Conservation (phyloP, 2,797 vertebrate genomes). For the Rhincodon typus region DNA sequence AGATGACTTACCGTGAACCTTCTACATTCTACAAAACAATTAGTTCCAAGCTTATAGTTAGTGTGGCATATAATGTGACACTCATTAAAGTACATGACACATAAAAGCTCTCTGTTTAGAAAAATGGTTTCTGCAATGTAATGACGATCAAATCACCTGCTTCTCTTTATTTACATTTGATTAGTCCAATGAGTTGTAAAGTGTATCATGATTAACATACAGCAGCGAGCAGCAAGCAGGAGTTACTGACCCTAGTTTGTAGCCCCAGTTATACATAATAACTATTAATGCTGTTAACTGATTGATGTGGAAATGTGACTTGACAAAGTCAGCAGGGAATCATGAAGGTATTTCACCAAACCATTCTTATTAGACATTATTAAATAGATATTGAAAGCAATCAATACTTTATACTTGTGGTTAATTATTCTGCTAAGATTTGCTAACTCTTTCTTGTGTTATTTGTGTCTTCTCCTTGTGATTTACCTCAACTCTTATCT, state of each 20-base stretch:
- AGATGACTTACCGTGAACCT: background rate
- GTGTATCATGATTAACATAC: background rate
- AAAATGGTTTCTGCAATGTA: background rate
- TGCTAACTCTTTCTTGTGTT: background rate
- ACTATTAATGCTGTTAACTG: background rate
- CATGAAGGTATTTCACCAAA: background rate
- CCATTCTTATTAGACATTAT: background rate
- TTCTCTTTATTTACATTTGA: background rate
- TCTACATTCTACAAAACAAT: background rate
- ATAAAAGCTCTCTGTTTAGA: background rate
- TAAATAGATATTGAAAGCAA: background rate
- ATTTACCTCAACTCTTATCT: background rate
- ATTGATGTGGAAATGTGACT: background rate
- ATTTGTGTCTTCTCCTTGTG: background rate
- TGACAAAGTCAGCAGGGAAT: background rate
- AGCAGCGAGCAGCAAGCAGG: background rate
- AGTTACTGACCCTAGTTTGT: background rate
- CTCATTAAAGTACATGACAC: background rate
- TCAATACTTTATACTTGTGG: background rate
- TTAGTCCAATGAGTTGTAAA: background rate
- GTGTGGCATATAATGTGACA: background rate
- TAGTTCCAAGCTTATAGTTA: background rate
- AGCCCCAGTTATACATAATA: slow-evolving; percentile 1
- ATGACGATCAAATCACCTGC: background rate
- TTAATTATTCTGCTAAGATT: background rate